Evolutionary conservation across 2,113 vertebrate species (phyloP).

Genomic region (Aphyosemion australe): DNA sequence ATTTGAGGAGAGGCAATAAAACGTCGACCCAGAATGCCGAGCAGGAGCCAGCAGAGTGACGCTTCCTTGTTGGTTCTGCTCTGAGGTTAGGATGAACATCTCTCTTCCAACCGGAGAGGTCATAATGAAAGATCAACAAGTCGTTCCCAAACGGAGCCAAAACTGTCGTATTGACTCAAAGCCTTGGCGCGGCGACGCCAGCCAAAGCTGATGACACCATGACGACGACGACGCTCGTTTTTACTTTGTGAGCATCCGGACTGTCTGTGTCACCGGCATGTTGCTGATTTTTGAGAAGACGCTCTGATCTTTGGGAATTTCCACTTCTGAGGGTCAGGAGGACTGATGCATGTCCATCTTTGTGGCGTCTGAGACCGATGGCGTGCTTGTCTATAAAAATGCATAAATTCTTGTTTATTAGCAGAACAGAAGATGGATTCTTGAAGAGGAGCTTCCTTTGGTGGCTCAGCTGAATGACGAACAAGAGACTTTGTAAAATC

Average conservation of each 20-base stretch:
- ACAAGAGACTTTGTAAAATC: constrained; percentile 18
- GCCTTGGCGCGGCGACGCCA: neutral
- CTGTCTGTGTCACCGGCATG: constrained; percentile 12
- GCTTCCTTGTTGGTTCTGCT: constrained; percentile 6
- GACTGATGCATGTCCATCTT: neutral
- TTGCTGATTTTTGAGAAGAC: constrained; percentile 7
- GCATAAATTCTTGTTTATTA: constrained; percentile 18
- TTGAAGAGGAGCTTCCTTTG: constrained; percentile 6
- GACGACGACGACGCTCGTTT: neutral
- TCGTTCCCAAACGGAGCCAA: constrained; percentile 19
- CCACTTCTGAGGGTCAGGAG: neutral
- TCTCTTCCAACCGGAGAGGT: neutral
- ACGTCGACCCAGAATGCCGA: constrained; percentile 39
- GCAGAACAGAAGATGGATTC: constrained; percentile 11
- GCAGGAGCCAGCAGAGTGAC: constrained; percentile 21
- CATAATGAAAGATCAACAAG: constrained; percentile 39
- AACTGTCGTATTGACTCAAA: neutral
- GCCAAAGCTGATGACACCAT: neutral
- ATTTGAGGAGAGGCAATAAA: constrained; percentile 65
- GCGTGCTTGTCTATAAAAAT: constrained; percentile 15
- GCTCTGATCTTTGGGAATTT: neutral
- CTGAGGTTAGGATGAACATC: constrained; percentile 22
- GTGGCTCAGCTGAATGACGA: constrained; percentile 5
- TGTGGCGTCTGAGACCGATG: neutral
- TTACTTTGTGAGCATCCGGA: constrained; percentile 7